A percentile compares a stretch with the other conserved stretches of the same genome.
phyloP scores from a whole-genome alignment of 2,113 vertebrate species.

The Dinomys branickii region DNA sequence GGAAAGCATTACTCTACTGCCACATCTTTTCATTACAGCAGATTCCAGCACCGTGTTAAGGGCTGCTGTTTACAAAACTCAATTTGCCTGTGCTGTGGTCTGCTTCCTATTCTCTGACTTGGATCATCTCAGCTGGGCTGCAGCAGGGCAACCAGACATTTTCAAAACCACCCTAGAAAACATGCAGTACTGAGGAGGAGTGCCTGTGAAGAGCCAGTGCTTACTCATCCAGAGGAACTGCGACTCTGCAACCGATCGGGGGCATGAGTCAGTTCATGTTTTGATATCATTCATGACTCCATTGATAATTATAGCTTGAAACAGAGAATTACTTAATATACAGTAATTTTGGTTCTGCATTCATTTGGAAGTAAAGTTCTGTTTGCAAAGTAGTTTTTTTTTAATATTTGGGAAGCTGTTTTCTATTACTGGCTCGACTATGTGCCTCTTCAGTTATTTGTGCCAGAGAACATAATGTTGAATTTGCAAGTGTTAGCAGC shows the following conservation, averaged over 20 bases:
- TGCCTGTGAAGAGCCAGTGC: neutral
- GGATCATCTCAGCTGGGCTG: constrained; percentile 55
- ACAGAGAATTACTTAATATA: neutral
- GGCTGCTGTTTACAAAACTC: constrained; percentile 37
- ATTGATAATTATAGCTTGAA: constrained; percentile 35
- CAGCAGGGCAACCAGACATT: constrained; percentile 46
- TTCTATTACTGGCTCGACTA: constrained; percentile 28
- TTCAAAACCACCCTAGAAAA: constrained; percentile 51
- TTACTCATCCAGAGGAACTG: constrained; percentile 16
- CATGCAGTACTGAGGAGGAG: constrained; percentile 52
- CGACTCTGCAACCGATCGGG: neutral
- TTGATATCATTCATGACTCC: neutral
- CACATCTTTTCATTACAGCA: constrained; percentile 44
- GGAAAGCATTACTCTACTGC: neutral
- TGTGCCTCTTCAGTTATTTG: constrained; percentile 59
- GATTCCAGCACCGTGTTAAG: neutral
- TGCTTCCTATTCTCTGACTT: constrained; percentile 62
- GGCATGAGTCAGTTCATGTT: constrained; percentile 33
- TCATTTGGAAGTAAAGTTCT: constrained; percentile 53
- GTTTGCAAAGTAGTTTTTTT: constrained; percentile 19
- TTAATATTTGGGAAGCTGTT: constrained; percentile 20
- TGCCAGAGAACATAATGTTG: neutral
- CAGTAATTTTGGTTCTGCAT: constrained; percentile 33
- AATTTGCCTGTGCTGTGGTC: too few relatives aligned
- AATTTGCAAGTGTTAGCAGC: constrained; percentile 20